phyloP scores from a whole-genome alignment of 2,797 vertebrate species.

The Aselliscus stoliczkanus region DNA sequence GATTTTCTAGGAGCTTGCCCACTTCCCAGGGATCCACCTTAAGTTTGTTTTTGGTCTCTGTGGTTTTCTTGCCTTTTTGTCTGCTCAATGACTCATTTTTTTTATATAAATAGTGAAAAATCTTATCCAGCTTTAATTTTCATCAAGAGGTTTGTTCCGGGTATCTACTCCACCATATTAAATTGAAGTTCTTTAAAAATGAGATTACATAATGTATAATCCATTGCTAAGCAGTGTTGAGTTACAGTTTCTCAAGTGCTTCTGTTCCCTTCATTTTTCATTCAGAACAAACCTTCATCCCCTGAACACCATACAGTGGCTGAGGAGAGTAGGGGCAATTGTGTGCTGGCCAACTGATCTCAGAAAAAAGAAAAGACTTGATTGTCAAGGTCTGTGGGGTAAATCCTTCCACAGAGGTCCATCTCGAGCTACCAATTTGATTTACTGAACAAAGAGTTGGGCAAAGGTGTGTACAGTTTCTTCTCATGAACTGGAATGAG shows the following conservation, averaged over 20 bases:
- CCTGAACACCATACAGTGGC: neutral
- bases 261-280: neutral
- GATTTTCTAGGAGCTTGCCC: neutral
- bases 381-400: neutral
- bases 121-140: neutral
- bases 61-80: neutral
- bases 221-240: neutral
- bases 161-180: neutral
- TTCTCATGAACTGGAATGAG: neutral
- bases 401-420: neutral
- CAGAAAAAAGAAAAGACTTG: neutral
- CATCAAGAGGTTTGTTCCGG: neutral
- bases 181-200: conserved; percentile 18
- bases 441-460: neutral
- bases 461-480: neutral
- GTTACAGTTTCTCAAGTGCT: neutral
- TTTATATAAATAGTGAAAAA: neutral
- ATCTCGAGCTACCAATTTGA: neutral
- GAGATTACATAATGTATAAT: neutral
- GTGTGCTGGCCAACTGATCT: neutral
- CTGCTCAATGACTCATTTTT: neutral
- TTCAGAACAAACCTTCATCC: neutral
- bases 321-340: neutral
- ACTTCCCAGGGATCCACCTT: neutral
- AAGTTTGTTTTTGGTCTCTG: neutral